Evolutionary conservation across 37 sponge, comb jelly and placozoan species (phyloP).

Genomic region (Petrosia ficiformis): DNA sequence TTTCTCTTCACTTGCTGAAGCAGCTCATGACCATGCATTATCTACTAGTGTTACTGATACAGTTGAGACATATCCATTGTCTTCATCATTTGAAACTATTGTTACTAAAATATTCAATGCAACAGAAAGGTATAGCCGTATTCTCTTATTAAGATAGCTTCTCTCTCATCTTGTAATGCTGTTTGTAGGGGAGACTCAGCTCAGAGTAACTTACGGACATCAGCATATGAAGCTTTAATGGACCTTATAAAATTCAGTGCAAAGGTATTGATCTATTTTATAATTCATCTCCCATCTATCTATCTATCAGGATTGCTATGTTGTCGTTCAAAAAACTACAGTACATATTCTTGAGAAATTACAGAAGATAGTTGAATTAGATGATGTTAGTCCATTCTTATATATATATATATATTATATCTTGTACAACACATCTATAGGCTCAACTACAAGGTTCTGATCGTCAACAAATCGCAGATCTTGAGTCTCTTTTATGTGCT

Average conservation of each 20-base stretch:
- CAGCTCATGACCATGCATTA: conserved; percentile 80
- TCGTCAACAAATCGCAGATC: conserved; percentile 70
- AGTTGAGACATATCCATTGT: conserved; percentile 75
- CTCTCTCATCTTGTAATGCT: neutral
- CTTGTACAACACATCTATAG: neutral
- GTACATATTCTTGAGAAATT: conserved; percentile 72
- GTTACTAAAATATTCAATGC: conserved; percentile 69
- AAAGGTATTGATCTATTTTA: conserved; percentile 26
- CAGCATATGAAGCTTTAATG: conserved; percentile 97
- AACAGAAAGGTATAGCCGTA: conserved; percentile 57
- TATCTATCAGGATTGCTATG: conserved; percentile 90
- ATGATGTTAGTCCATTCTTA: conserved; percentile 28
- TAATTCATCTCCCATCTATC: neutral
- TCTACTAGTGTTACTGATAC: conserved; percentile 9
- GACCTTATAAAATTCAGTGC: conserved; percentile 94
- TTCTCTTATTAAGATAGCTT: neutral
- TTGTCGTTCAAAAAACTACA: conserved; percentile 74
- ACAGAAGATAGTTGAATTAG: conserved; percentile 45
- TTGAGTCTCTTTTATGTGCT: conserved; percentile 92
- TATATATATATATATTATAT: neutral
- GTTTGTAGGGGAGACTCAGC: conserved; percentile 57
- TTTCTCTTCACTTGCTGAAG: conserved; percentile 92
- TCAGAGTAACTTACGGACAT: conserved; percentile 63
- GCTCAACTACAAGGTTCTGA: conserved; percentile 39
- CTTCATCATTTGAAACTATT: conserved; percentile 60